phyloP scores from a whole-genome alignment of 2,113 vertebrate species.

The Brachirus orientalis region DNA sequence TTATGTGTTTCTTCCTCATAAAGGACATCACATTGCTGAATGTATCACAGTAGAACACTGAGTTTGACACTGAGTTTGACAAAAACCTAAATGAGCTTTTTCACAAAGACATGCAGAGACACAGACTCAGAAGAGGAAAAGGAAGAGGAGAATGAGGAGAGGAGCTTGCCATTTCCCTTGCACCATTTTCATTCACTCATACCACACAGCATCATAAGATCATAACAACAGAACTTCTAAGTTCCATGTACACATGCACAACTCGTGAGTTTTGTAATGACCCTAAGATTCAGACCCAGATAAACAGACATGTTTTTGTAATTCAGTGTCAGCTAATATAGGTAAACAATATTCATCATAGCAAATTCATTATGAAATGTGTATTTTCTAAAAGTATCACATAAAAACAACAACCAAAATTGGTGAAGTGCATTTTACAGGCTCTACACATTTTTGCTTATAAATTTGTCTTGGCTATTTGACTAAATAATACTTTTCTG shows the following conservation, averaged over 20 bases:
- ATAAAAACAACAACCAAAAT: neutral
- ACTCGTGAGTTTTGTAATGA: conserved; percentile 40
- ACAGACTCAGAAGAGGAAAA: neutral
- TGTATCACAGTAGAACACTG: too few species aligned
- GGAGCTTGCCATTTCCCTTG: neutral
- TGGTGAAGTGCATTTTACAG: neutral
- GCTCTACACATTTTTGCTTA: too few species aligned
- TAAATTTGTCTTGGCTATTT: too few species aligned
- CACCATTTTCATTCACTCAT: conserved; percentile 11
- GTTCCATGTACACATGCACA: conserved; percentile 18
- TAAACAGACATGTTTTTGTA: too few species aligned
- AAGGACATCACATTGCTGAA: too few species aligned
- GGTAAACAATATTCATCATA: conserved; percentile 14
- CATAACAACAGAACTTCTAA: conserved; percentile 9
- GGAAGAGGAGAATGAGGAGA: too few species aligned
- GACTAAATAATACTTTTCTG: too few species aligned
- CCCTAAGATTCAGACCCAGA: conserved; percentile 48
- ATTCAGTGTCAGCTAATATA: conserved; percentile 26
- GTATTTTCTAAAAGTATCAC: too few species aligned
- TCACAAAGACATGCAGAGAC: conserved; percentile 17
- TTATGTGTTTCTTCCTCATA: conserved; percentile 16
- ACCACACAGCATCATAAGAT: conserved; percentile 9
- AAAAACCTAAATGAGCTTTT: conserved; percentile 49
- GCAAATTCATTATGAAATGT: neutral
- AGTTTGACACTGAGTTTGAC: conserved; percentile 23